These are phyloP conservation scores for Montipora capitata DNA, from an alignment of 92 coral and sea anemone genomes.

Conservation along the genomic window DNA sequence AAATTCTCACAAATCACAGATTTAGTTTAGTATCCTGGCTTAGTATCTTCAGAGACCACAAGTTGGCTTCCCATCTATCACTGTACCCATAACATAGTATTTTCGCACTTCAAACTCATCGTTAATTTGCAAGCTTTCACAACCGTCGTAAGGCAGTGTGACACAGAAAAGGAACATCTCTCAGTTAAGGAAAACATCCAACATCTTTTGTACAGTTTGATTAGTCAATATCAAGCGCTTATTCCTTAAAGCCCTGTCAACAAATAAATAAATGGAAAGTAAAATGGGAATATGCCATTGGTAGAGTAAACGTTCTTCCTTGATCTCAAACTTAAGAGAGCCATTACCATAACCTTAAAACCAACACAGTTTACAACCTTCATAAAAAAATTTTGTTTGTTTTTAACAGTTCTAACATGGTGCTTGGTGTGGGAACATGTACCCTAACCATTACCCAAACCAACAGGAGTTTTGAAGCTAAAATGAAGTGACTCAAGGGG, in stretches of 20 bases:
- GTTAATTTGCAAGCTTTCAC: constrained; percentile 68
- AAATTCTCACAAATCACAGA: constrained; percentile 64
- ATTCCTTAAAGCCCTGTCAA: constrained; percentile 68
- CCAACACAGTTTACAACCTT: no score
- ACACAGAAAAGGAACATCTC: constrained; percentile 57
- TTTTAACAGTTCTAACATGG: no score
- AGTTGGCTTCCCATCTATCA: constrained; percentile 71
- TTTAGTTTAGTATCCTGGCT: constrained; percentile 49
- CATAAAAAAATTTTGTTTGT: no score
- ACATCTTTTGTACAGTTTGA: constrained; percentile 56
- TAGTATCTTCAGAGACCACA: constrained; percentile 53
- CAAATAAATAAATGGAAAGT: constrained; percentile 51
- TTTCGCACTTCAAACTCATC: constrained; percentile 61
- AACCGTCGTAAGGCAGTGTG: constrained; percentile 60
- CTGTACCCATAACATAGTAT: constrained; percentile 61
- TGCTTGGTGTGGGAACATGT: no score
- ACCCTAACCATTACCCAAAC: no score
- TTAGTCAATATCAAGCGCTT: constrained; percentile 66
- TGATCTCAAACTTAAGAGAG: background rate
- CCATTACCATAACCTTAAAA: no score
- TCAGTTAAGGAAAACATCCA: constrained; percentile 65
- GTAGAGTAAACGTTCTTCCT: background rate
- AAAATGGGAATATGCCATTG: constrained; percentile 36
- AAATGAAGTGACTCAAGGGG: no score
- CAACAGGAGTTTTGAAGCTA: no score